Conservation (phyloP, 2,113 vertebrate genomes). For the Lagenorhynchus albirostris region DNA sequence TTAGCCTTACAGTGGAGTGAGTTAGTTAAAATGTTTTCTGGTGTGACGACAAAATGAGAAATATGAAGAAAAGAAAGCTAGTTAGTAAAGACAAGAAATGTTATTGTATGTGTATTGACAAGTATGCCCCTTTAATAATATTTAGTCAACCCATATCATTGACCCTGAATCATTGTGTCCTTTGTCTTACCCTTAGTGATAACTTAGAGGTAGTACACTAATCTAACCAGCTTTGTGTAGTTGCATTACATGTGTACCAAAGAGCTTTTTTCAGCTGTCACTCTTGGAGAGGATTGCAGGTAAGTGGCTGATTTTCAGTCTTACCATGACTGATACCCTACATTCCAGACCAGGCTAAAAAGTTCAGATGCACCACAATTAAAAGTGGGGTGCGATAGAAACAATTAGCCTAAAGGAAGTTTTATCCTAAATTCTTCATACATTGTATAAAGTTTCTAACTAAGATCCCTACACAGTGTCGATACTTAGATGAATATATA, state of each 20-base stretch:
- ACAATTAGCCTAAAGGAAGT: neutral
- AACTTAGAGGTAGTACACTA: too few species aligned
- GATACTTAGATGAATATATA: neutral
- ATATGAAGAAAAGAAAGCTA: neutral
- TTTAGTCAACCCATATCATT: neutral
- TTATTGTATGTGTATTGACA: neutral
- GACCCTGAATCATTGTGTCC: neutral
- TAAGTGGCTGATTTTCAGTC: neutral
- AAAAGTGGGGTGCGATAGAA: neutral
- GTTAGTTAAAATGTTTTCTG: neutral
- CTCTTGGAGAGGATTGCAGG: neutral
- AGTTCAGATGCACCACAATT: neutral
- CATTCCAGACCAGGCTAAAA: neutral
- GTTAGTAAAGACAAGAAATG: neutral
- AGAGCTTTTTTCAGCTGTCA: neutral
- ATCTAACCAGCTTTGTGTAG: neutral
- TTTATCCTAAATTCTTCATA: neutral
- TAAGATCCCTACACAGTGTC: neutral
- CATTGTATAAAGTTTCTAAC: neutral
- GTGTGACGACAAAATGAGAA: neutral
- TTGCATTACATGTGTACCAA: neutral
- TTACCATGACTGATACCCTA: fast-evolving
- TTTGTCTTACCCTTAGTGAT: neutral
- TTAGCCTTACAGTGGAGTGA: neutral
- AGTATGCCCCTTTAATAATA: neutral